Evolutionary conservation across 2,888 invertebrate genomes (phyloP).

Genomic region (Nomada flava): DNA sequence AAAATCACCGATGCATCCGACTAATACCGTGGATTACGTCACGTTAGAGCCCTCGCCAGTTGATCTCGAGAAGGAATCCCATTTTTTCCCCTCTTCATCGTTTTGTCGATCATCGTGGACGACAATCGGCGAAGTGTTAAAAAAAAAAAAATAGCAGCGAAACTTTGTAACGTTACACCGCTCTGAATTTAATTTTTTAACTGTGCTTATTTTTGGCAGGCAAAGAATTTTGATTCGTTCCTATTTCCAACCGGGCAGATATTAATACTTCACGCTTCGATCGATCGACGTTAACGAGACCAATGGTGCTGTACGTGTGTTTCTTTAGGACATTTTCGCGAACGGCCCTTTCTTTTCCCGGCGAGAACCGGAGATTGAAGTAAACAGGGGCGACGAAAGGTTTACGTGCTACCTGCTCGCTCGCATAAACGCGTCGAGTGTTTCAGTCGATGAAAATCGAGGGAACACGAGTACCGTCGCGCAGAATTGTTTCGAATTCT

Average conservation of each 20-base stretch:
- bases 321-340: conserved; percentile 21
- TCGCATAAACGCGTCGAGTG: conserved; percentile 31
- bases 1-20: conserved; percentile 59
- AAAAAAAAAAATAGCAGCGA: too few species aligned
- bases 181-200: too few species aligned
- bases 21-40: conserved; percentile 50
- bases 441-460: conserved; percentile 10
- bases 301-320: neutral
- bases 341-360: neutral
- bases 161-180: too few species aligned
- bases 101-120: too few species aligned
- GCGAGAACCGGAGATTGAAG: conserved; percentile 19
- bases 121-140: too few species aligned
- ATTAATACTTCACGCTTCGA: conserved; percentile 19
- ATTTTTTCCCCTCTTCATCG: too few species aligned
- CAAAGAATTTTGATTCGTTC: conserved; percentile 38
- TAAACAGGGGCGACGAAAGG: conserved; percentile 33
- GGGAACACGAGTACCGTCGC: conserved; percentile 14
- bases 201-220: neutral
- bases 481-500: conserved; percentile 35
- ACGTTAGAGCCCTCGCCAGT: neutral
- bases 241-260: neutral
- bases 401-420: conserved; percentile 43
- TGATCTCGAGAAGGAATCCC: conserved; percentile 7
- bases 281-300: conserved; percentile 32